Evolutionary conservation across 1,140 invertebrate genomes (phyloP).

Genomic region (Saxidomus purpurata): DNA sequence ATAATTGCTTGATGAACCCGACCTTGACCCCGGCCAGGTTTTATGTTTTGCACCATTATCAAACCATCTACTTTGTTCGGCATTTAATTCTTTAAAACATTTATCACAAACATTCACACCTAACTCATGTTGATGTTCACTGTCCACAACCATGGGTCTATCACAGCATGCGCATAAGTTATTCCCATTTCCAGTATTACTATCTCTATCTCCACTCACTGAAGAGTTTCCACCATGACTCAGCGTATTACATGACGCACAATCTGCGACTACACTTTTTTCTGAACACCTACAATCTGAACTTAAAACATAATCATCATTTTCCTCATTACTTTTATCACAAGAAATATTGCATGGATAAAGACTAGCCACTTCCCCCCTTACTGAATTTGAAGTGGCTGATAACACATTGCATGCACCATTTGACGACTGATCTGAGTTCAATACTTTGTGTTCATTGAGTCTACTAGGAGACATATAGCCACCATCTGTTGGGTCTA

Average conservation of each 20-base stretch:
- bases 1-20: constrained; percentile 26
- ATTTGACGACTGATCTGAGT: background rate
- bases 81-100: constrained; percentile 46
- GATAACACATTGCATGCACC: constrained; percentile 42
- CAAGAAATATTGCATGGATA: constrained; percentile 63
- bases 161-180: constrained; percentile 57
- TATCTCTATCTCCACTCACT: constrained; percentile 5
- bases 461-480: constrained; percentile 45
- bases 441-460: constrained; percentile 30
- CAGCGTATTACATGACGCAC: constrained; percentile 17
- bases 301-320: constrained; percentile 31
- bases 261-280: constrained; percentile 5
- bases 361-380: constrained; percentile 25
- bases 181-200: constrained; percentile 4
- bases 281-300: constrained; percentile 17
- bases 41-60: constrained; percentile 41
- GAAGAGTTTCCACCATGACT: constrained; percentile 9
- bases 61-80: constrained; percentile 40
- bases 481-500: constrained; percentile 57
- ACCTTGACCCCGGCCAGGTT: constrained; percentile 1
- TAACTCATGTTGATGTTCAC: constrained; percentile 37
- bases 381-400: background rate
- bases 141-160: constrained; percentile 34
- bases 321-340: constrained; percentile 60
- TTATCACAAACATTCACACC: constrained; percentile 62